Evolutionary conservation across 2,888 invertebrate species (phyloP).

Genomic region (Eremobia ochroleuca): DNA sequence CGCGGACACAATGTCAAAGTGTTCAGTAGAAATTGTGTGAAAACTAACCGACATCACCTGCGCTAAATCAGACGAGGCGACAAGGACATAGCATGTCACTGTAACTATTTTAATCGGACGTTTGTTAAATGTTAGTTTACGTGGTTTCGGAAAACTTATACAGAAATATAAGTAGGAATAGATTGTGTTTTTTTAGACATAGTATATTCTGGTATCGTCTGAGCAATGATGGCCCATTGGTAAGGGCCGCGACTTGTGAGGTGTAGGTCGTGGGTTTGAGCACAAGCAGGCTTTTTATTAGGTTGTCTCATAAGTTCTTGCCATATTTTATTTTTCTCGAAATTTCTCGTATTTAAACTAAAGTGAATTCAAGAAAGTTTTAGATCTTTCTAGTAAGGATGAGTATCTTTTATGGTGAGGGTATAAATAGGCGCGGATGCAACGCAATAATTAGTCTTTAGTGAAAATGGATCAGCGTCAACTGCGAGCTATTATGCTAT

Average conservation of each 20-base stretch:
- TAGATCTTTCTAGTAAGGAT: too few relatives aligned
- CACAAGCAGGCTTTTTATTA: too few relatives aligned
- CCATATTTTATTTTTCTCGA: too few relatives aligned
- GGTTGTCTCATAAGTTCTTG: too few relatives aligned
- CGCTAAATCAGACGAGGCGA: slow-evolving; percentile 53
- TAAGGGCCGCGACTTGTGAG: neutral
- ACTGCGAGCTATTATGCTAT: too few relatives aligned
- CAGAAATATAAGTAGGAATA: neutral
- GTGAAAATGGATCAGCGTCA: too few relatives aligned
- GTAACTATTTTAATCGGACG: slow-evolving; percentile 30
- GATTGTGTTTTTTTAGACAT: neutral
- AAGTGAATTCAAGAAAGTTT: too few relatives aligned
- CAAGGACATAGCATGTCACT: slow-evolving; percentile 51
- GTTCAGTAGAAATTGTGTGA: slow-evolving; percentile 46
- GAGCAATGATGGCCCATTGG: neutral
- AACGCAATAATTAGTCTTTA: too few relatives aligned
- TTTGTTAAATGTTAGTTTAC: slow-evolving; percentile 22
- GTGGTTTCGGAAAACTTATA: neutral
- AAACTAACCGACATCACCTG: slow-evolving; percentile 60
- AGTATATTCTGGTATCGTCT: neutral
- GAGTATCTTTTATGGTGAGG: too few relatives aligned
- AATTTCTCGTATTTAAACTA: too few relatives aligned
- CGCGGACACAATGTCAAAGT: slow-evolving; percentile 62
- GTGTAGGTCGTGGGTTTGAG: neutral
- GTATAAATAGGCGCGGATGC: too few relatives aligned